phyloP scores from a whole-genome alignment of 1,140 invertebrate genomes.

The Eulimnadia texana region DNA sequence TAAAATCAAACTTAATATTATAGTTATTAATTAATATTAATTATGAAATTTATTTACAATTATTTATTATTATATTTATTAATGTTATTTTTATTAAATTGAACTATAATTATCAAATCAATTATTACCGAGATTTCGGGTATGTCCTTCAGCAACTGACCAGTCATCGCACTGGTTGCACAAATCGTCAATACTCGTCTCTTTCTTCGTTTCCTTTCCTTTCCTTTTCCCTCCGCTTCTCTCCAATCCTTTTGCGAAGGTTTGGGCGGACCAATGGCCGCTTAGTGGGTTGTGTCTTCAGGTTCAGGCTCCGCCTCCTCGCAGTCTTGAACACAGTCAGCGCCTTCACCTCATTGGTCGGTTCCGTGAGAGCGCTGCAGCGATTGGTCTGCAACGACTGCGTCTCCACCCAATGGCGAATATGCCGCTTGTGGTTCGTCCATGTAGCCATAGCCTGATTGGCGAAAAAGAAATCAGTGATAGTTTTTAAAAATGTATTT shows the following conservation, averaged over 20 bases:
- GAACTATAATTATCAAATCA: too few species aligned
- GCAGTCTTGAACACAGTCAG: slow-evolving; percentile 44
- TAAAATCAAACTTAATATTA: too few species aligned
- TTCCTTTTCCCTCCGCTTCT: not conserved
- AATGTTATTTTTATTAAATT: too few species aligned
- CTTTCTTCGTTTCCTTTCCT: not conserved
- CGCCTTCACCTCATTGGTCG: slow-evolving; percentile 33
- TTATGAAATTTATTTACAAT: too few species aligned
- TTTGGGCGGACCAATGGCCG: not conserved
- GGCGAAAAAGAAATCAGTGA: too few species aligned
- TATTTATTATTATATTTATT: too few species aligned
- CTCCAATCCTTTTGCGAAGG: not conserved
- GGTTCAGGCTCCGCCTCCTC: slow-evolving; percentile 29
- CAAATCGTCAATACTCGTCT: slow-evolving; percentile 13
- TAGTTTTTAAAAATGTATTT: too few species aligned
- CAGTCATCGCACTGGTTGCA: slow-evolving; percentile 17
- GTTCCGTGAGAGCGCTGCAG: not conserved
- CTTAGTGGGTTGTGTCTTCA: not conserved
- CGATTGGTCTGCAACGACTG: slow-evolving; percentile 34
- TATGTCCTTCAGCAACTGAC: slow-evolving; percentile 4
- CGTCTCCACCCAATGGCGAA: slow-evolving; percentile 83
- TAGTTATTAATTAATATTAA: too few species aligned
- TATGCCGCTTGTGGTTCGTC: slow-evolving; percentile 80
- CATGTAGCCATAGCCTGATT: slow-evolving; percentile 68
- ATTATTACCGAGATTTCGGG: not conserved